Evolutionary conservation across 1,140 invertebrate species (phyloP), one percentile per base, ranked within the genome.

Genomic region (Luehdorfia chinensis): DNA sequence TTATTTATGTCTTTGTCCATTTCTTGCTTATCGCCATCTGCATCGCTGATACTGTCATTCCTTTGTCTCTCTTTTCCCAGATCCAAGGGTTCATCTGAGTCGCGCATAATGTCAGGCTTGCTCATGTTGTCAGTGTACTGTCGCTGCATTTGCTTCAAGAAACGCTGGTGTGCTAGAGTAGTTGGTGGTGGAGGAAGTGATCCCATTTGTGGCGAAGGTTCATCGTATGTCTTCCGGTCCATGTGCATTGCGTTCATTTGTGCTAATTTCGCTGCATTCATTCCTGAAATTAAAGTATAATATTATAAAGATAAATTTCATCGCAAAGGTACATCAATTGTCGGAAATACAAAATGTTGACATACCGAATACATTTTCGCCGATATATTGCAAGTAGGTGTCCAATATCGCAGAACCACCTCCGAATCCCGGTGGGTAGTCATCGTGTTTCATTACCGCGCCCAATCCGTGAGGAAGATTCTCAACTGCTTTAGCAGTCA

Each of bases 371-470:
- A 92, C 90, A 62, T 94, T 95, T 66, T 96, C 94, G 0, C 93
- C 93, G 54, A 96, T 95, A 47, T 95, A 91, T 70, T 95, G 94
- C 9, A 96, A 87, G 68, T 95, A 96, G 1, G 94, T 95, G 72
- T 96, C 94, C 11, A 96, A 70, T 18, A 96, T 89, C 0, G 93
- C 93, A 1, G 94, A 95, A 0, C 93, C 93, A 2, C 16, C 92
- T 1, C 27, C 92, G 89, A 53, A 89, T 73, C 56, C 88, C 70
- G 69, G 88, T 67, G 85, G 80, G 47, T 87, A 87, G 45, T 88
- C 87, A 47, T 87, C 84, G 50, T 81, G 83, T 44, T 79, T 80
- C 47, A 31, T 31, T 4, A 74, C 46, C 7, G 55, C 64, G 2
- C 47, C 63, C 33, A 80, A 53, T 13, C 68, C 75, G 49, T 76